Evolutionary conservation across 2,888 invertebrate genomes (phyloP).

Genomic region (Leucania comma): DNA sequence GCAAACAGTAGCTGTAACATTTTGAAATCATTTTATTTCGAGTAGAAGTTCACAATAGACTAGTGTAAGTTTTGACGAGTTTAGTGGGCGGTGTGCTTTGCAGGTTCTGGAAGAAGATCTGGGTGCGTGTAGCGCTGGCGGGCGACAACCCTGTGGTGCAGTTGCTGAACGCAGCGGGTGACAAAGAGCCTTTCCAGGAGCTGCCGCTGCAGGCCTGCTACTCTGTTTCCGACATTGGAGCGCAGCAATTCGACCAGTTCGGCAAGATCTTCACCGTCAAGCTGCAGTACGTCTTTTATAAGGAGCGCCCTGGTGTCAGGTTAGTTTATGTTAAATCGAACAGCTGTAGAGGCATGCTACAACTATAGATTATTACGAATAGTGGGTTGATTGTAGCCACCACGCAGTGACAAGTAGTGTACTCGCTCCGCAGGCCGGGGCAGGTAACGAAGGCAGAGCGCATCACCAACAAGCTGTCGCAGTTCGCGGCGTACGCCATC

Average conservation of each 20-base stretch:
- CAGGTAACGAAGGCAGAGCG: constrained; percentile 98
- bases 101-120: constrained; percentile 99
- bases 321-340: constrained; percentile 45
- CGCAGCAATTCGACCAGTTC: constrained; percentile 99
- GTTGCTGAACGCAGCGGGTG: constrained; percentile 95
- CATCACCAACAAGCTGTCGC: constrained; percentile 96
- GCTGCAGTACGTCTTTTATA: constrained; percentile 99
- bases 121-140: constrained; percentile 94
- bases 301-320: constrained; percentile 98
- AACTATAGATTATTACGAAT: background rate
- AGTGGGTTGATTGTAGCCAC: background rate
- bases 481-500: constrained; percentile 98
- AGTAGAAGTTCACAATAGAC: background rate
- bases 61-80: background rate
- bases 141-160: constrained; percentile 96
- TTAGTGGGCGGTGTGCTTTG: background rate
- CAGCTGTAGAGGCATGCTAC: background rate
- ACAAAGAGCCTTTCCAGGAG: constrained; percentile 98
- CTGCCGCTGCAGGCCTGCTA: constrained; percentile 98
- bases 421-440: constrained; percentile 92
- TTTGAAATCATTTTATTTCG: constrained; percentile 4
- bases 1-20: background rate
- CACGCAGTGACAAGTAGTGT: background rate
- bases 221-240: constrained; percentile 97
- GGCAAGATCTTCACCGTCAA: constrained; percentile 99